Percentiles rank a stretch among this genome's conserved stretches.
These are phyloP conservation scores for Chelmon rostratus DNA, from an alignment of 2,797 vertebrate genomes.

Conservation along the genomic window DNA sequence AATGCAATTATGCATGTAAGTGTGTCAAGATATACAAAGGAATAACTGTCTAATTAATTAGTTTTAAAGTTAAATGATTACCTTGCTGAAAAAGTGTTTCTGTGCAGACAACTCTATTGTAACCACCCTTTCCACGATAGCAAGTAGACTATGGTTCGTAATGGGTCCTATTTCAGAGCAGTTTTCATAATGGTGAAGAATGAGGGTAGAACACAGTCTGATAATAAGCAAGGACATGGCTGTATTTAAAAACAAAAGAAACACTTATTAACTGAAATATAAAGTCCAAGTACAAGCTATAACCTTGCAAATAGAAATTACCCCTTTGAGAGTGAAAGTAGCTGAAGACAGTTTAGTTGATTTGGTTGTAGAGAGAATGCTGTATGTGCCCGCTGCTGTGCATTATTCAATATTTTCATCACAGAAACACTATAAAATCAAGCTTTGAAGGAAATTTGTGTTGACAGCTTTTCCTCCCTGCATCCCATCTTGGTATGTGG, in stretches of 20 bases:
- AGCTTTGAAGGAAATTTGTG: slow-evolving; percentile 39
- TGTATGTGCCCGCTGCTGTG: background rate
- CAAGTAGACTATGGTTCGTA: background rate
- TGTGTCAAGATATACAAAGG: background rate
- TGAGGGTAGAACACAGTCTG: background rate
- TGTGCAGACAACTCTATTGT: background rate
- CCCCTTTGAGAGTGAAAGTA: slow-evolving; percentile 12
- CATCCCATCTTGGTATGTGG: slow-evolving; percentile 12
- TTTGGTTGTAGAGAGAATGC: background rate
- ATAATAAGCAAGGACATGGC: slow-evolving; percentile 7
- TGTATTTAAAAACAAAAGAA: slow-evolving; percentile 9
- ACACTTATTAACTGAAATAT: slow-evolving; percentile 8
- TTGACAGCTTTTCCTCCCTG: slow-evolving; percentile 39
- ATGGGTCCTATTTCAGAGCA: background rate
- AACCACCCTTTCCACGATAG: background rate
- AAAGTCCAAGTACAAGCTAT: slow-evolving; percentile 7
- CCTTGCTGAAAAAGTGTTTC: background rate
- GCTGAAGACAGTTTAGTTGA: background rate
- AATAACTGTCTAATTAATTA: background rate
- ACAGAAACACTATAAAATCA: slow-evolving; percentile 30
- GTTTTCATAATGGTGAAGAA: background rate
- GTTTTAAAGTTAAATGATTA: background rate
- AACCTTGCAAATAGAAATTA: slow-evolving; percentile 24
- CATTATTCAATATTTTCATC: slow-evolving; percentile 46
- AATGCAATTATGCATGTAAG: slow-evolving; percentile 5